Evolutionary conservation across 2,888 invertebrate genomes (phyloP), one percentile per base, ranked within the genome.

Genomic region (Drosophila subquinaria): DNA sequence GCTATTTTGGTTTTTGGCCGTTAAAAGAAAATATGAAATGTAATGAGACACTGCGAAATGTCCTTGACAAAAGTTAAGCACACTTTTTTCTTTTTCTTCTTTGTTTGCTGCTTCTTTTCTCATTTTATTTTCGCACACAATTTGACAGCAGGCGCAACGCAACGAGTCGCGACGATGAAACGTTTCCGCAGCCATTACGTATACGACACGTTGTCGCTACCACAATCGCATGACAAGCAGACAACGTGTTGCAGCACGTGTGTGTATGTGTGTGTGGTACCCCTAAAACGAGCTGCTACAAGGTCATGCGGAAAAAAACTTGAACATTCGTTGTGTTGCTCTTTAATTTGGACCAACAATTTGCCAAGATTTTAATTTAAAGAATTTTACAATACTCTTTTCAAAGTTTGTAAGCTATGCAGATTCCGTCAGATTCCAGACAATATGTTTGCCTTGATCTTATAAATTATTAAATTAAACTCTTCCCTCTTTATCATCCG

Each of bases 1-100:
- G 63, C 47, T 70, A 71, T 82, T 85, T 74, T 52, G 62, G 70
- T 64, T 71, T 27, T 27, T 27, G 70, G 67, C 76, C 61, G 52
- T 62, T 57, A 47, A 69, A 64, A 53, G 59, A 76, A 80, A 87
- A 78, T 87, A 84, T 78, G 85, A 75, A 69, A 83, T 81, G 87
- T 90, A 89, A 90, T 85, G 85, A 81, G 81, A 81, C 74, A 68
- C 76, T 60, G 53, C 33, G 48, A 43, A 69, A 73, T 79, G 88
- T 84, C 87, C 90, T 90, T 87, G 89, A 81, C 52, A 69, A 76
- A 79, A 90, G 72, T 84, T 78, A n/a, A 83, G 63, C 64, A 70
- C 55, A 13, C 53, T 66, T 61, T 43, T 52, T 11, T 40, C 15
- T 36, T 52, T 5, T 40, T 15, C n/a, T 52, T 38, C 20, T 38